Evolutionary conservation across 2,797 vertebrate species (phyloP), one percentile per base, ranked within the genome.

Genomic region (Ammospiza maritima): DNA sequence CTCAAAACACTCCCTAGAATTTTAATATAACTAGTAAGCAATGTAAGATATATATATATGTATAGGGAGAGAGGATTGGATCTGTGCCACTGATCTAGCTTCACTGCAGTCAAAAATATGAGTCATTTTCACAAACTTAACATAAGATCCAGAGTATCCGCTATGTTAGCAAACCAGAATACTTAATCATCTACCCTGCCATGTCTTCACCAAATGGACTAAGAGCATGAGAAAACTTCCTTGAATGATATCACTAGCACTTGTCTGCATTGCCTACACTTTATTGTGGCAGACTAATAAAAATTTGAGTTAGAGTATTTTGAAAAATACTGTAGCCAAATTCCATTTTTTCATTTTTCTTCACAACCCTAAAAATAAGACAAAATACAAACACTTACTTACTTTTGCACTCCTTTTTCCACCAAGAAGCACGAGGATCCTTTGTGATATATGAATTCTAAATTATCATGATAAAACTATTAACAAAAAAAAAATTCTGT

Each of bases 321-420:
- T 94, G 80, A 82, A 96, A 97, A 96, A 90, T 79, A 96, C 91
- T 96, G 94, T 97, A 96, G 73, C 82, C 71, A 97, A 95, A 84
- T 79, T 96, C 26, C 13, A 42, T 77, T 83, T 91, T 91, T 85
- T 86, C 40, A 53, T 96, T 87, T 97, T 96, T 91, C 96, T 97
- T 97, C 94, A 92, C 85, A 96, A 95, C 81, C 76, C 92, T 86
- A 88, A 93, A 95, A 96, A 97, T 96, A 96, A 93, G 89, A 70
- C 40, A 88, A 75, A 70, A 85, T 95, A 48, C 53, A 96, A 89
- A 53, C 36, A 36, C 36, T 36, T 57, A 29, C 23, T 62, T 30
- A 40, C 16, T 89, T 97, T 93, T 95, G 57, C 48, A 38, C 51
- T 82, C 83, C 88, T 94, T 86, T 94, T 86, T 94, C 89, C 88